Evolutionary conservation across 2,113 vertebrate genomes (phyloP), one percentile per base, ranked within the genome.

Genomic region (Thunnus maccoyii): DNA sequence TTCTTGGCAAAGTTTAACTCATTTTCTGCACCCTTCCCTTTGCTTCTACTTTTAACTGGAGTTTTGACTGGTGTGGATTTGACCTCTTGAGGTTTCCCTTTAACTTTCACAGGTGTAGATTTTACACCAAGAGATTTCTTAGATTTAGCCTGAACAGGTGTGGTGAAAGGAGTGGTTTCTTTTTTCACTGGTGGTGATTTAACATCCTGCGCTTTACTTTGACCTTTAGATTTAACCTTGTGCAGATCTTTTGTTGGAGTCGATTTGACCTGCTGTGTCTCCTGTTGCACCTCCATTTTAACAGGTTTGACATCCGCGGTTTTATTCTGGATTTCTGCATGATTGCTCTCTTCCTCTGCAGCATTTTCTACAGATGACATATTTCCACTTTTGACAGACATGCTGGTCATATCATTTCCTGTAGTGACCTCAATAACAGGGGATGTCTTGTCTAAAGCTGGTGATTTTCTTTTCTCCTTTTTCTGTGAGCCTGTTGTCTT

Each of bases 221-320:
- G 72, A 78, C 44, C 69, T 79, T 76, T 85, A 16, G 78, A 61
- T 80, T 77, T 71, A 51, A 78, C 61, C 56, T 57, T 73, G 41
- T 57, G 50, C 46, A 48, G 52, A 72, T 80, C 60, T 68, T 72
- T 79, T 61, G 44, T 50, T 68, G 69, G 44, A 22, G 69, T 77
- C 4, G 22, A 78, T 74, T 72, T 83, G 47, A 69, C 25, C 63
- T 4, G 20, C 4, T 16, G 17, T 16, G 27, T 67, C 46, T 67
- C 17, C n/a, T n/a, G 32, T 66, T 75, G 44, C 30, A 22, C 18
- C 8, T 56, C 27, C 47, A 32, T 16, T 55, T 80, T 27, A 17
- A 48, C 32, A 44, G 60, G 72, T 63, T 65, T 86, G 50, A 61
- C 1, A 1, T 78, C 50, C 27, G 14, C 3, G 11, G 20, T 73